A percentile compares a stretch with the other conserved stretches of the same genome.
These are phyloP conservation scores for Myiagra hebetior DNA, from an alignment of 2,113 vertebrate genomes.

Conservation along the genomic window DNA sequence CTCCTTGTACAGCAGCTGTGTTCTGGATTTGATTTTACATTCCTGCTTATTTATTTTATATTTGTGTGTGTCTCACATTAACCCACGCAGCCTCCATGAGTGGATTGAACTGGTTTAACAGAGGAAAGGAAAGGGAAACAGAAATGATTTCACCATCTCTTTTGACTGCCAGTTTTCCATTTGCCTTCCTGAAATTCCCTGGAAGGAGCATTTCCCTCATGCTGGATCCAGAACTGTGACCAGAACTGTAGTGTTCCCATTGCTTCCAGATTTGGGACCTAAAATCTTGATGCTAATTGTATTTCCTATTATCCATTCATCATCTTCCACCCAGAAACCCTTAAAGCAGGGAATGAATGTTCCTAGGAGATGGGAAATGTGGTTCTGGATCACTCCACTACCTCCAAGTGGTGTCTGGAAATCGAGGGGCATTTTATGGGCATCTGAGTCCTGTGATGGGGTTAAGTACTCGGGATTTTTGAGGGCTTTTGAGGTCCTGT, in stretches of 20 bases:
- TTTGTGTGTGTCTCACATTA: neutral
- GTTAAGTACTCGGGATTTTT: neutral
- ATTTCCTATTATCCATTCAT: neutral
- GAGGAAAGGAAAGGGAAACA: neutral
- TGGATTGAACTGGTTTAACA: neutral
- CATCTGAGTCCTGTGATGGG: neutral
- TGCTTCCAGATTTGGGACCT: neutral
- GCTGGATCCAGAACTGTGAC: neutral
- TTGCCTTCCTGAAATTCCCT: neutral
- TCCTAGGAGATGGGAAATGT: neutral
- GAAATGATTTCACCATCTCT: neutral
- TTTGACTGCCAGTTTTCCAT: neutral
- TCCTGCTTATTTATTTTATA: neutral
- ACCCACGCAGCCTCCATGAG: neutral
- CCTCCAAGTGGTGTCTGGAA: neutral
- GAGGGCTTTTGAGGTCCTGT: neutral
- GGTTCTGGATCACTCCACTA: neutral
- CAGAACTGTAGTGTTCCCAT: neutral
- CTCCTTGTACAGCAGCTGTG: neutral
- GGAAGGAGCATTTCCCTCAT: neutral
- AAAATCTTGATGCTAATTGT: neutral
- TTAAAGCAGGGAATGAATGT: neutral
- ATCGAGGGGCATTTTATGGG: neutral
- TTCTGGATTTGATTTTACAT: neutral
- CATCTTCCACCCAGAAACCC: neutral